Evolutionary conservation across 1,140 invertebrate genomes (phyloP).

Genomic region (Meloidogyne hapla): DNA sequence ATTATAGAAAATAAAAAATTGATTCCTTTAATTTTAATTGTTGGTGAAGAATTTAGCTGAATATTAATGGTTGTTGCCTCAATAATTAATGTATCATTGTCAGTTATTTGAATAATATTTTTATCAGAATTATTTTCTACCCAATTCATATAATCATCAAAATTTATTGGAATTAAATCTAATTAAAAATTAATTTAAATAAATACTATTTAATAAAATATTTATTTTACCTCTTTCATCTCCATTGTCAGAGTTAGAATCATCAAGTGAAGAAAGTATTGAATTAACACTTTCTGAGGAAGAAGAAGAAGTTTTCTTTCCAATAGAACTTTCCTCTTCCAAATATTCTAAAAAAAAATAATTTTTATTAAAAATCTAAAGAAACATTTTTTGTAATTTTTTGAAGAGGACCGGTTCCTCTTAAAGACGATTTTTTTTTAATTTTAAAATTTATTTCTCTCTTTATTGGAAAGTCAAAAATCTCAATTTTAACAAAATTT

Average conservation of each 20-base stretch:
- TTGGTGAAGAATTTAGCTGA: no score
- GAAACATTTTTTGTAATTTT: no score
- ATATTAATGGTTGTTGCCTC: no score
- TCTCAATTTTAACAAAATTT: no score
- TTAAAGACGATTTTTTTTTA: no score
- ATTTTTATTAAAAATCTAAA: no score
- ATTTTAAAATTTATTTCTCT: no score
- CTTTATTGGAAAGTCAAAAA: no score
- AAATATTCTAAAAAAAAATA: conserved; percentile 26
- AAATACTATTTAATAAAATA: neutral
- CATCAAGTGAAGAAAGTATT: neutral
- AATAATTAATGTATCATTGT: no score
- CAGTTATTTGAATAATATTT: neutral
- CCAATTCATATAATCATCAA: conserved; percentile 20
- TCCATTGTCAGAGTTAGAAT: neutral
- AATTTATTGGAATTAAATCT: conserved; percentile 20
- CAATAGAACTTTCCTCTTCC: conserved; percentile 12
- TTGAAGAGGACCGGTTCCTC: no score
- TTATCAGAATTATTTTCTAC: neutral
- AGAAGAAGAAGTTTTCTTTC: neutral
- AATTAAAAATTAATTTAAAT: neutral
- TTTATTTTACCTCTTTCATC: neutral
- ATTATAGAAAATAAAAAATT: no score
- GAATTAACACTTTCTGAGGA: neutral
- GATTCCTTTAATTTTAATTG: no score